Evolutionary conservation across 35 echinoderm and acorn worm genomes (phyloP).

Genomic region (Strongylocentrotus purpuratus): DNA sequence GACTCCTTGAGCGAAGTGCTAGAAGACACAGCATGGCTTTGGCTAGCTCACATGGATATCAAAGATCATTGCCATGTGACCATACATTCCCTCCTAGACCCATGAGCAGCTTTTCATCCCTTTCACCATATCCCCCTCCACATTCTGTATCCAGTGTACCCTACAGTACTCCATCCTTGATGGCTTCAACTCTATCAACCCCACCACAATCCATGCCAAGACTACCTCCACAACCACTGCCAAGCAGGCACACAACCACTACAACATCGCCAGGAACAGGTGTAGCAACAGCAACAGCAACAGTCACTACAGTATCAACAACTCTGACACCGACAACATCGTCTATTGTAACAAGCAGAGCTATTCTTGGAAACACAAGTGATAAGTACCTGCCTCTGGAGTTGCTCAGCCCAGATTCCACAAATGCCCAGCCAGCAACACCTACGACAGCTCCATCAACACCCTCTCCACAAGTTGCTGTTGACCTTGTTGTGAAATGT

Average conservation of each 20-base stretch:
- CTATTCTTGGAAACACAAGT: slow-evolving; percentile 68
- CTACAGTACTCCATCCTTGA: background rate
- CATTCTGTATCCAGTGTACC: background rate
- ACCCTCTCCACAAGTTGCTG: slow-evolving; percentile 43
- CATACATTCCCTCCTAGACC: background rate
- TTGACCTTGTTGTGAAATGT: slow-evolving; percentile 92
- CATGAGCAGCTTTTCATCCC: slow-evolving; percentile 17
- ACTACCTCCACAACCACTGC: background rate
- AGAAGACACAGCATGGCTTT: slow-evolving; percentile 26
- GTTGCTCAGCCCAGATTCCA: slow-evolving; percentile 55
- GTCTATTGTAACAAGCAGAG: slow-evolving; percentile 17
- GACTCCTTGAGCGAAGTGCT: slow-evolving; percentile 13
- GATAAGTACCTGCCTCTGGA: slow-evolving; percentile 94
- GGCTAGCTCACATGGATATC: slow-evolving; percentile 8
- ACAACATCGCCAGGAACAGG: background rate
- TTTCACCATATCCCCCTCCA: background rate
- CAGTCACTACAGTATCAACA: slow-evolving; percentile 16
- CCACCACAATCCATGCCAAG: background rate
- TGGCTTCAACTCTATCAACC: background rate
- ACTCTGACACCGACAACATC: slow-evolving; percentile 32
- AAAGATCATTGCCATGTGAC: slow-evolving; percentile 16
- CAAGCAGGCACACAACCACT: background rate
- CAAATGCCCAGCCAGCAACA: slow-evolving; percentile 14
- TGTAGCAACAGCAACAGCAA: slow-evolving; percentile 26
- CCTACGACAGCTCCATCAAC: slow-evolving; percentile 34